Conservation (phyloP, 2,797 vertebrate genomes). For the Borostomias antarcticus region DNA sequence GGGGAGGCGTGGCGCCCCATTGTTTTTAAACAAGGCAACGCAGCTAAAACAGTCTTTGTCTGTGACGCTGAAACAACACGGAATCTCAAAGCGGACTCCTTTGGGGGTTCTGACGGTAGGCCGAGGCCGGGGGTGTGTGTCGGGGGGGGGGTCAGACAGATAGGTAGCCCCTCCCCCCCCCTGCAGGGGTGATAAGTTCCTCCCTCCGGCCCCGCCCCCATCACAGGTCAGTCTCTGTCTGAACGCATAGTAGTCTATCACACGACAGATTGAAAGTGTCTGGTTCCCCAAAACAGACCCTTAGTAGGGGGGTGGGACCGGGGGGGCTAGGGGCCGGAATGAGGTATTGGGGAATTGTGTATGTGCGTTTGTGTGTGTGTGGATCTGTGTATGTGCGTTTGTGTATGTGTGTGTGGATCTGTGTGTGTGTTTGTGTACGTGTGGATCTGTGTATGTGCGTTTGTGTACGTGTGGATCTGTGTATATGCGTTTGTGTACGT, state of each 20-base stretch:
- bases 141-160: background rate
- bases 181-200: background rate
- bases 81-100: constrained; percentile 25
- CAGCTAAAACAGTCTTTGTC: constrained; percentile 2
- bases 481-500: no score
- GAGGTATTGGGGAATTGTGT: background rate
- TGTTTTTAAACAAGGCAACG: background rate
- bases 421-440: no score
- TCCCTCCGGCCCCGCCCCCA: background rate
- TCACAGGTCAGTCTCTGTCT: constrained; percentile 56
- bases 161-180: background rate
- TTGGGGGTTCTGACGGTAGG: constrained; percentile 32
- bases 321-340: background rate
- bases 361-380: background rate
- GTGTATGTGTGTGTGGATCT: background rate
- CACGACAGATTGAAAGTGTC: constrained; percentile 39
- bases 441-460: no score
- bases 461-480: no score
- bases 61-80: constrained; percentile 10
- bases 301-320: background rate
- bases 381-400: background rate
- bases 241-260: constrained; percentile 62
- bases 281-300: background rate
- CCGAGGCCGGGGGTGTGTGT: constrained; percentile 6
- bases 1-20: background rate